These are phyloP conservation scores for Phenganax stokvisi DNA, from an alignment of 92 coral and sea anemone genomes.

Conservation along the genomic window DNA sequence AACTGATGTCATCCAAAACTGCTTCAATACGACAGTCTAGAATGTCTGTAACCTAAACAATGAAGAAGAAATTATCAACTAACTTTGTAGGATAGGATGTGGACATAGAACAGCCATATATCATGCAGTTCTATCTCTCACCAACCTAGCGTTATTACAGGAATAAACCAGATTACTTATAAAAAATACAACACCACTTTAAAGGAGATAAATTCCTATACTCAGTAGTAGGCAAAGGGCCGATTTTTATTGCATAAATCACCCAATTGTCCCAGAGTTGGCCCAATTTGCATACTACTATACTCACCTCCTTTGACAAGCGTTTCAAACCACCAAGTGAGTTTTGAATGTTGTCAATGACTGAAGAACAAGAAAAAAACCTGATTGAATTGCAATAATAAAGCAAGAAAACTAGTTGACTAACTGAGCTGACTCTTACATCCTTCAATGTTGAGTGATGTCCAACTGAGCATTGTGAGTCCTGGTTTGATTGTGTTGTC, in stretches of 20 bases:
- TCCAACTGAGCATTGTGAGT: slow-evolving; percentile 92
- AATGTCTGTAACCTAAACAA: slow-evolving; percentile 72
- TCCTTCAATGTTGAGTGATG: slow-evolving; percentile 68
- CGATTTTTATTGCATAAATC: no score
- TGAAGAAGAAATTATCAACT: no score
- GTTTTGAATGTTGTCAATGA: slow-evolving; percentile 72
- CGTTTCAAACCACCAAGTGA: slow-evolving; percentile 72
- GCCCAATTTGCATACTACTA: no score
- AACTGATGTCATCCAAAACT: slow-evolving; percentile 64
- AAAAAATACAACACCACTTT: not conserved
- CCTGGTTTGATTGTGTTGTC: slow-evolving; percentile 98
- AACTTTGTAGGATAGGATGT: not conserved
- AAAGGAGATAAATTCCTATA: not conserved
- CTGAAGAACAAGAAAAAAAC: slow-evolving; percentile 38
- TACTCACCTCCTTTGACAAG: slow-evolving; percentile 83
- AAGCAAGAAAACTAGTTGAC: no score
- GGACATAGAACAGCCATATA: not conserved
- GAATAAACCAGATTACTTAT: not conserved
- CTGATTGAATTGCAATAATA: not conserved
- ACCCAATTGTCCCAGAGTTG: no score
- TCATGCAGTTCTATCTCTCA: not conserved
- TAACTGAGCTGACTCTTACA: slow-evolving; percentile 54
- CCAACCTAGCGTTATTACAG: not conserved
- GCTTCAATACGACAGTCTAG: slow-evolving; percentile 93
- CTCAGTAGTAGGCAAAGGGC: no score